Evolutionary conservation across 2,113 vertebrate genomes (phyloP), one percentile per base, ranked within the genome.

Genomic region (Dasypus novemcinctus): DNA sequence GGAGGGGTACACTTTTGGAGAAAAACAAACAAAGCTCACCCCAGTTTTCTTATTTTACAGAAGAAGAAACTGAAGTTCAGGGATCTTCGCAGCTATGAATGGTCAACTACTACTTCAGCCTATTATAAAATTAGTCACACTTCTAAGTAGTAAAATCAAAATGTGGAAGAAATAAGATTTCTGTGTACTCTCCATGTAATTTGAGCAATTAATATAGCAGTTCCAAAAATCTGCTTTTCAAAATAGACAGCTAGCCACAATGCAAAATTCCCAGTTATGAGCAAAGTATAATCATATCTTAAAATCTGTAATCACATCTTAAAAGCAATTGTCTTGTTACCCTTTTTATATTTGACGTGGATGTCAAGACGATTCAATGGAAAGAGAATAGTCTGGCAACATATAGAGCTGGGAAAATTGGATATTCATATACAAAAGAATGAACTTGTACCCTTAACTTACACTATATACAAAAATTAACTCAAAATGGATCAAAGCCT

Each of bases 121-220:
- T 54, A 27, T 87, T 21, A 71, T 91, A 93, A 75, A 91, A 79
- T 80, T 80, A 80, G 27, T 95, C 4, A 33, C 23, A 79, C 64
- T 69, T 92, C 18, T 85, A 76, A 20, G 7, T 43, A 87, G 54
- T 75, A 85, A 88, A 94, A 68, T 80, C 88, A 80, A 93, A 96
- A 85, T 87, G 25, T 93, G 23, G 64, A 89, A 83, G 80, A 90
- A 59, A 59, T 86, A 76, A 78, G 59, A n/a, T 23, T 59, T 54
- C 18, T 59, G 21, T 59, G 57, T 21, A 59, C 0, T 91, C 82
- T 87, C n/a, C 27, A 76, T 59, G 21, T 36, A 38, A 2, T 84
- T 95, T 76, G 64, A 81, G 74, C 69, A 41, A 79, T 93, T 29
- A 64, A 9, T 86, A 61, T 80, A 86, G 52, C 80, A 49, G 96